A percentile compares a stretch with the other conserved stretches of the same genome.
Evolutionary conservation across 2,888 invertebrate species (phyloP).

Genomic region (Dinocampus coccinellae): DNA sequence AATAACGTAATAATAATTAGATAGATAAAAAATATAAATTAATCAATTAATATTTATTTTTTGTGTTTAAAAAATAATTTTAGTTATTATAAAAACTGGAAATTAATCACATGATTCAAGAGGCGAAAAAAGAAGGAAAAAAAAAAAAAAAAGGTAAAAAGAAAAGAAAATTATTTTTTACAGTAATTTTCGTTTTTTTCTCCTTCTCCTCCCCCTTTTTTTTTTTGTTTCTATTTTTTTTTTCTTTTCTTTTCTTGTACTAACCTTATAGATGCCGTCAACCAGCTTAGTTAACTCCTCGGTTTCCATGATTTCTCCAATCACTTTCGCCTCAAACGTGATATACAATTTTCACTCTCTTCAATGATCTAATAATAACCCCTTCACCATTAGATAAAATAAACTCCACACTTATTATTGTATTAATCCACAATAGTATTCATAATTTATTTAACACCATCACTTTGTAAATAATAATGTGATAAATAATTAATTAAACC

Average conservation of each 20-base stretch:
- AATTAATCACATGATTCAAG: neutral
- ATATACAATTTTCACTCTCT: constrained; percentile 25
- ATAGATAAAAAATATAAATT: too few species aligned
- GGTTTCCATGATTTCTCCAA: constrained; percentile 77
- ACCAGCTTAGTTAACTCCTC: constrained; percentile 92
- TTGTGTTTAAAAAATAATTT: too few species aligned
- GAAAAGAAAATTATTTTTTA: too few species aligned
- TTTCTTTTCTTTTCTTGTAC: constrained; percentile 25
- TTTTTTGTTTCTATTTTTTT: too few species aligned
- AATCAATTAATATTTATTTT: too few species aligned
- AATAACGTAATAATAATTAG: too few species aligned
- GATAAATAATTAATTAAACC: neutral
- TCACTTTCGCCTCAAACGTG: constrained; percentile 40
- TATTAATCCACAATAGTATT: neutral
- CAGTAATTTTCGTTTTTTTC: neutral
- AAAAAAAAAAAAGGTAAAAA: neutral
- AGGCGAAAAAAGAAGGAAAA: neutral
- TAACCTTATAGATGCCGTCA: constrained; percentile 91
- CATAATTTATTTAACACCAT: neutral
- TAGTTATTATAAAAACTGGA: neutral
- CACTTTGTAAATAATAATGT: neutral
- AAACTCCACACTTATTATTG: constrained; percentile 13
- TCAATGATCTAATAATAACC: constrained; percentile 28
- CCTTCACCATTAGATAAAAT: neutral
- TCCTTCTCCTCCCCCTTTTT: neutral